Evolutionary conservation across 1,140 invertebrate genomes (phyloP), one percentile per base, ranked within the genome.

Genomic region (Laupala kohalensis): DNA sequence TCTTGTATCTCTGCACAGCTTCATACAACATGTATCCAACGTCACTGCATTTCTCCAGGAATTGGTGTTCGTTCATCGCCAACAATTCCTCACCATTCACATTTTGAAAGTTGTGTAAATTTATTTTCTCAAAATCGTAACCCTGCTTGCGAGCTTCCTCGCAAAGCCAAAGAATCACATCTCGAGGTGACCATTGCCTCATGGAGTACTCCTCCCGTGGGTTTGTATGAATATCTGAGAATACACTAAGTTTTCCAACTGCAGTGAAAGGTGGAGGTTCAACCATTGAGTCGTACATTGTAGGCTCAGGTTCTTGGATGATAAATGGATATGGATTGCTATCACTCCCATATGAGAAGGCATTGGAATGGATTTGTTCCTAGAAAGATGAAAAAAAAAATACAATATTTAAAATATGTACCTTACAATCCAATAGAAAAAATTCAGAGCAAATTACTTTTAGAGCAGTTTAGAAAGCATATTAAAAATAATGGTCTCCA

Each of bases 131-230:
- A 64, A 26, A 64, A 24, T 70, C 24, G 9, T 62, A 24, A 25
- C 25, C n/a, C 53, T 53, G 13, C 3, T 70, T 19, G 24, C 26
- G 5, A 23, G 69, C 69, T 23, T 30, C 63, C 12, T 30, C 25
- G n/a, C 28, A 25, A 24, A 62, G n/a, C 69, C 69, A 70, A n/a
- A 13, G 53, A 15, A 70, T 70, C 9, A 70, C 24, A 12, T 70
- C 69, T 30, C 25, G 13, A 25, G n/a, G 25, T 25, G 13, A 13
- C 69, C 69, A 70, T n/a, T 70, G 25, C 27, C 23, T 68, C 67
- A 68, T 29, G 23, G 25, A 2, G 25, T 66, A 26, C 5, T 19
- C 15, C 27, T 66, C 27, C 65, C 65, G 27, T 6, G n/a, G 37
- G 37, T 53, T 53, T 53, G 9, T 9, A 53, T 1, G 37, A 13